Percentiles rank a stretch among this genome's conserved stretches.
Evolutionary conservation across 2,113 vertebrate genomes (phyloP).

Genomic region (Riparia riparia): DNA sequence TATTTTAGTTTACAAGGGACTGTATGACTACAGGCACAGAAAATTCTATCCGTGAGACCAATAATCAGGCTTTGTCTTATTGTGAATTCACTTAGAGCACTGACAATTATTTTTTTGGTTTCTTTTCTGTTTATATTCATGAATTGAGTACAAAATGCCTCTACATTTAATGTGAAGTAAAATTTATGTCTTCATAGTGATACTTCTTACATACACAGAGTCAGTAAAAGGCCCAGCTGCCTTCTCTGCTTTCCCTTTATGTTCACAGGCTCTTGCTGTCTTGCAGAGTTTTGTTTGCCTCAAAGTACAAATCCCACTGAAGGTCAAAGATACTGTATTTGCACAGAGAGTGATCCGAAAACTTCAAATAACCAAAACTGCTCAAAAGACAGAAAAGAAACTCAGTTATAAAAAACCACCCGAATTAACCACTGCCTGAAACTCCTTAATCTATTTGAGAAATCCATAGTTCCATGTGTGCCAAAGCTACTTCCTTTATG

Average conservation of each 20-base stretch:
- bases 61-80: neutral
- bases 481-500: neutral
- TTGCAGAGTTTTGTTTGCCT: neutral
- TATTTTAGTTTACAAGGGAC: neutral
- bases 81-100: neutral
- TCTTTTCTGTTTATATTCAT: neutral
- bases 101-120: neutral
- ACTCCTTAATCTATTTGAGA: neutral
- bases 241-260: neutral
- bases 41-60: neutral
- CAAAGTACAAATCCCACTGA: neutral
- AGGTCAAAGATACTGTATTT: neutral
- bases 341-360: neutral
- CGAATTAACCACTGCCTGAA: neutral
- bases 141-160: neutral
- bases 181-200: neutral
- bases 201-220: neutral
- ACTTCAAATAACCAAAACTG: neutral
- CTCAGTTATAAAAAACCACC: fast-evolving
- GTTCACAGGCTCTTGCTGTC: neutral
- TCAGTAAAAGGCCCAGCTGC: neutral
- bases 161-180: neutral
- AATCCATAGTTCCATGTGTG: neutral
- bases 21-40: neutral
- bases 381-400: neutral